phyloP scores from a whole-genome alignment of 2,888 invertebrate species.

The Orchesellides sinensis region DNA sequence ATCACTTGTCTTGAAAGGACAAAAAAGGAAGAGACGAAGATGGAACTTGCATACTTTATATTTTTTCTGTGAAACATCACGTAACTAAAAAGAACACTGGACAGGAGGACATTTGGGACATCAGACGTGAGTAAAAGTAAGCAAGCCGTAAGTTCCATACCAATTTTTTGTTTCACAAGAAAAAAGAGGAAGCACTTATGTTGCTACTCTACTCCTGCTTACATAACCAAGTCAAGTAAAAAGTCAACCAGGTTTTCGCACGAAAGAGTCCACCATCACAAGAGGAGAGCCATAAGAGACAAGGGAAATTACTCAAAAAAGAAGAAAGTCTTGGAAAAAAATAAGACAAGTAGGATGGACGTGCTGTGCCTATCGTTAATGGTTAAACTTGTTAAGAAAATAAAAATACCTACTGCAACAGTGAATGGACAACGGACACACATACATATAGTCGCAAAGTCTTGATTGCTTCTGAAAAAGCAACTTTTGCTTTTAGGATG shows the following conservation, averaged over 20 bases:
- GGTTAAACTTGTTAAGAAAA: constrained; percentile 7
- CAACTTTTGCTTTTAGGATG: no score
- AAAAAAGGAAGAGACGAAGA: constrained; percentile 26
- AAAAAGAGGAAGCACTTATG: no score
- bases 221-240: constrained; percentile 51
- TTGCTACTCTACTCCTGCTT: no score
- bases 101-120: constrained; percentile 67
- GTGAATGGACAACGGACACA: background rate
- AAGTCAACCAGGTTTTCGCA: constrained; percentile 65
- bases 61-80: constrained; percentile 12
- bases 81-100: constrained; percentile 17
- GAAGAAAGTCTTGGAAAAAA: constrained; percentile 41
- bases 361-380: constrained; percentile 23
- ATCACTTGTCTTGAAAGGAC: constrained; percentile 33
- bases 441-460: no score
- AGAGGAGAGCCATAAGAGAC: constrained; percentile 48
- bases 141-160: constrained; percentile 48
- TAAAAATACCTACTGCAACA: background rate
- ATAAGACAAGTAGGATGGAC: constrained; percentile 38
- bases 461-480: no score
- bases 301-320: constrained; percentile 64
- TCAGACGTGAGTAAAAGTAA: constrained; percentile 54
- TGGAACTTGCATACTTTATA: constrained; percentile 58
- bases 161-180: constrained; percentile 44
- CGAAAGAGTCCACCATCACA: constrained; percentile 39